A percentile compares a stretch with the other conserved stretches of the same genome.
Conservation (phyloP, 1,140 invertebrate species). For the Nasonia longicornis region DNA sequence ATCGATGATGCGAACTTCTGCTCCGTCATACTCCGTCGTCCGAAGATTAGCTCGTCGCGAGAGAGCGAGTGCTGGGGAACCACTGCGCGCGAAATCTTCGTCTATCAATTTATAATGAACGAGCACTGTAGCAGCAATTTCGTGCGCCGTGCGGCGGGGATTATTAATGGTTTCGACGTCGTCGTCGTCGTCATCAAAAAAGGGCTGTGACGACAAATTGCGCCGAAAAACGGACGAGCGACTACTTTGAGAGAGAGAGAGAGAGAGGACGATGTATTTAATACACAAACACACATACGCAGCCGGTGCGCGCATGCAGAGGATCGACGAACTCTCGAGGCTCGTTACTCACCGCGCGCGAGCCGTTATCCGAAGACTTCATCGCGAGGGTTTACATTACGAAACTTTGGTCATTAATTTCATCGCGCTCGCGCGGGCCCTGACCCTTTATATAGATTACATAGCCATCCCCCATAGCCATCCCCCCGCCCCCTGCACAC, state of each 20-base stretch:
- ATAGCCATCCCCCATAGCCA: neutral
- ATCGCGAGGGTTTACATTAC: slow-evolving; percentile 33
- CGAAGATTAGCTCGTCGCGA: neutral
- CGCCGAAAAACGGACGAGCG: neutral
- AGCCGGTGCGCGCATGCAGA: neutral
- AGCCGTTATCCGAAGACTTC: slow-evolving; percentile 29
- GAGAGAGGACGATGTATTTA: neutral
- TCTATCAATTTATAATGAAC: slow-evolving; percentile 9
- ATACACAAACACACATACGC: neutral
- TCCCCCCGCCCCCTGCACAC: too few species aligned
- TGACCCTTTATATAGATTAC: neutral
- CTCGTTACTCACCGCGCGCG: slow-evolving; percentile 32
- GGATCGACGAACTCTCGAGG: slow-evolving; percentile 13
- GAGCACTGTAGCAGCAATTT: neutral
- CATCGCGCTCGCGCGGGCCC: neutral
- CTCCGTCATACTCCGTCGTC: neutral
- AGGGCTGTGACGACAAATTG: neutral
- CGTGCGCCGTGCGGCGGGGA: neutral
- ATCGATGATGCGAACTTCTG: slow-evolving; percentile 16
- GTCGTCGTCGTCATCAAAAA: neutral
- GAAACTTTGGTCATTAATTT: slow-evolving; percentile 44
- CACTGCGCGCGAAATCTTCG: neutral
- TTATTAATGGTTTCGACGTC: neutral
- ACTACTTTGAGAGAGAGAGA: neutral
- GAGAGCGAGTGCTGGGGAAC: neutral